A percentile compares a stretch with the other conserved stretches of the same genome.
These are phyloP conservation scores for Paradisaea rubra DNA, from an alignment of 2,113 vertebrate species.

Conservation along the genomic window DNA sequence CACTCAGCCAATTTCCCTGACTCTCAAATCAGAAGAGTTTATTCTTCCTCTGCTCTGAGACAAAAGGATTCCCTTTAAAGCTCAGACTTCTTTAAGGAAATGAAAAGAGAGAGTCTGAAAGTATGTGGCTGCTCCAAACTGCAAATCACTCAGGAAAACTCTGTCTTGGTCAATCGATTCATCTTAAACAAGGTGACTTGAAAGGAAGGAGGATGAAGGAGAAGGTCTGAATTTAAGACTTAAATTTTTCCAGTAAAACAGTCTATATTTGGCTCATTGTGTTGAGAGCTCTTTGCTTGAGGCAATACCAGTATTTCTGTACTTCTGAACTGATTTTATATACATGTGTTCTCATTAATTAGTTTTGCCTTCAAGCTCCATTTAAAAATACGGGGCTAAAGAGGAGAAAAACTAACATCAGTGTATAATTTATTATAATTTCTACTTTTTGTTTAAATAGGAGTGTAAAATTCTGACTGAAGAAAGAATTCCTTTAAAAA, in stretches of 20 bases:
- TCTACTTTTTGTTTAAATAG: not conserved
- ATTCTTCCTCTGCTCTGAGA: not conserved
- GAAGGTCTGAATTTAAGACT: not conserved
- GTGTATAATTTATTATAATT: not conserved
- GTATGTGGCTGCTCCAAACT: not conserved
- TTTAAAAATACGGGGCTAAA: not conserved
- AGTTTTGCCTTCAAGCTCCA: conserved; percentile 8
- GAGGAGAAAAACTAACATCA: not conserved
- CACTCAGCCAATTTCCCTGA: not conserved
- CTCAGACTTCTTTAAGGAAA: conserved; percentile 6
- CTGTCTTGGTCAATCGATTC: not conserved
- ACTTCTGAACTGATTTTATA: not conserved
- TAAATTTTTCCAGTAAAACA: not conserved
- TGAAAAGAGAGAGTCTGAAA: not conserved
- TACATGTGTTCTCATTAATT: not conserved
- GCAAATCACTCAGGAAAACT: conserved; percentile 4
- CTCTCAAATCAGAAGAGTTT: not conserved
- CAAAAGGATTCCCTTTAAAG: not conserved
- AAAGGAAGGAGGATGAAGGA: not conserved
- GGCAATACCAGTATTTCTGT: not conserved
- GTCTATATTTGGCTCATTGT: not conserved
- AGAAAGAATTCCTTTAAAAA: not conserved
- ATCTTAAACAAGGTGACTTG: not conserved
- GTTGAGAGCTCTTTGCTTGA: not conserved
- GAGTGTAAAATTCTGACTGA: not conserved